Conservation (phyloP, 2,113 vertebrate genomes). For the Hucho hucho region DNA sequence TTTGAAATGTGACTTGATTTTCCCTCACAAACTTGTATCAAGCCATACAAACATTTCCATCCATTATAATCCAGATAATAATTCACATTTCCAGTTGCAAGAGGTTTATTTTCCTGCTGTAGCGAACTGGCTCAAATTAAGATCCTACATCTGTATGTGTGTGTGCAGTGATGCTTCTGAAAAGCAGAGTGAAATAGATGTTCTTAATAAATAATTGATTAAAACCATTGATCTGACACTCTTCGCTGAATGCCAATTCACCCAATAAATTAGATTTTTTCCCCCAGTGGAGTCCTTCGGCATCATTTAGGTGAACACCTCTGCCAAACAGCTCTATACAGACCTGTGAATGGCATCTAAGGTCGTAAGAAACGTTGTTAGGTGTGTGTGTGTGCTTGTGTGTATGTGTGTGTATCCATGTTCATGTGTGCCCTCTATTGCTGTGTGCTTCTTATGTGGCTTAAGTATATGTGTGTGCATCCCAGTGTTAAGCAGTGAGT, state of each 20-base stretch:
- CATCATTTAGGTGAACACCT: background rate
- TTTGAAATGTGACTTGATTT: too few species aligned
- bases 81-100: too few species aligned
- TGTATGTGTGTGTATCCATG: conserved; percentile 7
- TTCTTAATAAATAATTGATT: conserved; percentile 47
- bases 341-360: too few species aligned
- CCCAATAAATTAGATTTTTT: conserved; percentile 31
- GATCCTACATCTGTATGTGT: background rate
- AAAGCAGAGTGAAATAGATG: conserved; percentile 21
- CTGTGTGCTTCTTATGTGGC: background rate
- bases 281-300: conserved; percentile 1
- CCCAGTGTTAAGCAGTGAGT: too few species aligned
- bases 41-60: too few species aligned
- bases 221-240: conserved; percentile 31
- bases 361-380: too few species aligned
- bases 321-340: background rate
- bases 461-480: background rate
- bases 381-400: background rate
- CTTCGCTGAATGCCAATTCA: conserved; percentile 32
- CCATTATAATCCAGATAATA: too few species aligned
- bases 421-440: background rate
- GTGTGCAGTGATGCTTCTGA: conserved; percentile 3
- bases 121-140: too few species aligned
- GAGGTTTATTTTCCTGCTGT: too few species aligned
- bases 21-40: too few species aligned